phyloP scores from a whole-genome alignment of 2,113 vertebrate species.

The Cheilinus undulatus region DNA sequence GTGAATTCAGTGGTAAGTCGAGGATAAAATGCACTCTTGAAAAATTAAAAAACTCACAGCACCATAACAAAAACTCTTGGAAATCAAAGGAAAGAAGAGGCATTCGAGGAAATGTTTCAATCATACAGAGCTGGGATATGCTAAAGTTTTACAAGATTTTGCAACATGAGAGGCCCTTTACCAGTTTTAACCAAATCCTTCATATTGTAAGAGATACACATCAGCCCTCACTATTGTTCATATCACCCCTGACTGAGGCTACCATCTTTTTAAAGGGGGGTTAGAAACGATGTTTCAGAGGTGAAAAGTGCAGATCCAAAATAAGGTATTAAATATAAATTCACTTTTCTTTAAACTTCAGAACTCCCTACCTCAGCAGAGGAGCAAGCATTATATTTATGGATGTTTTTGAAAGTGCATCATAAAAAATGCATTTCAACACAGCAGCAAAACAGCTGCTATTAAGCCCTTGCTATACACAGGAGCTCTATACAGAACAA shows the following conservation, averaged over 20 bases:
- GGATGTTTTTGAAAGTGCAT: slow-evolving; percentile 22
- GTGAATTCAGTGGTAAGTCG: slow-evolving; percentile 38
- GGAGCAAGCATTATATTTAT: background rate
- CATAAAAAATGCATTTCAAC: slow-evolving; percentile 41
- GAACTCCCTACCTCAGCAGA: background rate
- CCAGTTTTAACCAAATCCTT: too few relatives aligned
- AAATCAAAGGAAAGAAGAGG: background rate
- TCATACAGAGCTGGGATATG: too few relatives aligned
- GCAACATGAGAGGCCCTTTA: too few relatives aligned
- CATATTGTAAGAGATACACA: too few relatives aligned
- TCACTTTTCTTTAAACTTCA: background rate
- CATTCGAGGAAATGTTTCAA: background rate
- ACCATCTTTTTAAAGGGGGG: background rate
- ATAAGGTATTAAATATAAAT: slow-evolving; percentile 1
- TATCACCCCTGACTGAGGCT: too few relatives aligned
- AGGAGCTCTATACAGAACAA: background rate
- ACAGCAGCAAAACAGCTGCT: background rate
- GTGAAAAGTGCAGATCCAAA: background rate
- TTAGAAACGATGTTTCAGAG: background rate
- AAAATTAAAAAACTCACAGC: background rate
- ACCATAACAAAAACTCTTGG: background rate
- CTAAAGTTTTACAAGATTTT: too few relatives aligned
- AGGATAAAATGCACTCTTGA: slow-evolving; percentile 21
- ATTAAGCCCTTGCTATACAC: background rate
- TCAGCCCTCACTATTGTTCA: too few relatives aligned